phyloP scores from a whole-genome alignment of 2,113 vertebrate genomes.

The Typhlomys cinereus region DNA sequence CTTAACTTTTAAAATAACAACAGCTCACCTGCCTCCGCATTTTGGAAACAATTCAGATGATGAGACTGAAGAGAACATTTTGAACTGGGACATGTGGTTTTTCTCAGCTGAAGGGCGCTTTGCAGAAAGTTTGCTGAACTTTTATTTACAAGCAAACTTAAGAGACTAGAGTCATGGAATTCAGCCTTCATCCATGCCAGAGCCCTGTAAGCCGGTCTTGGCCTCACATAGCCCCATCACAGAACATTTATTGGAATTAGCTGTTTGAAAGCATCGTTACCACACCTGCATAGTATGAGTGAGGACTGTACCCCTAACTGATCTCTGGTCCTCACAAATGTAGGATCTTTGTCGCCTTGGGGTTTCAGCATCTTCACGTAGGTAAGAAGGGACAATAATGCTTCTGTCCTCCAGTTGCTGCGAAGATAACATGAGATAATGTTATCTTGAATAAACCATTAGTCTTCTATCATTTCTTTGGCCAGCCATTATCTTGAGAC shows the following conservation, averaged over 20 bases:
- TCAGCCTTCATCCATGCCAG: neutral
- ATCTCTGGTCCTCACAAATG: neutral
- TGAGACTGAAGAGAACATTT: slow-evolving; percentile 51
- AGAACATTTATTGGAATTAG: slow-evolving; percentile 12
- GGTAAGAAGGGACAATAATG: neutral
- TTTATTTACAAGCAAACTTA: slow-evolving; percentile 48
- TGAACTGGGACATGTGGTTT: slow-evolving; percentile 13
- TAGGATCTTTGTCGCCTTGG: neutral
- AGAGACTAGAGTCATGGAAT: neutral
- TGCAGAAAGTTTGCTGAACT: neutral
- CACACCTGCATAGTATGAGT: neutral
- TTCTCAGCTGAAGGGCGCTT: slow-evolving; percentile 8
- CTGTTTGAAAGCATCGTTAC: neutral
- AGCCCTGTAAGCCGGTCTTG: neutral
- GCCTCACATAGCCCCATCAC: neutral
- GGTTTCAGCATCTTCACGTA: neutral
- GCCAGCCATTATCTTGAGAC: neutral
- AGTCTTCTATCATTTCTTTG: neutral
- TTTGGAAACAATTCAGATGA: slow-evolving; percentile 34
- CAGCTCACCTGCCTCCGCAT: neutral
- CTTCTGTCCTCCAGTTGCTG: neutral
- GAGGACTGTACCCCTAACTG: neutral
- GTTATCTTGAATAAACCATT: neutral
- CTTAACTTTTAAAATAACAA: slow-evolving; percentile 24
- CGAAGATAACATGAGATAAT: neutral